These are phyloP conservation scores for Myopa testacea DNA, from an alignment of 2,888 invertebrate genomes.

Conservation along the genomic window DNA sequence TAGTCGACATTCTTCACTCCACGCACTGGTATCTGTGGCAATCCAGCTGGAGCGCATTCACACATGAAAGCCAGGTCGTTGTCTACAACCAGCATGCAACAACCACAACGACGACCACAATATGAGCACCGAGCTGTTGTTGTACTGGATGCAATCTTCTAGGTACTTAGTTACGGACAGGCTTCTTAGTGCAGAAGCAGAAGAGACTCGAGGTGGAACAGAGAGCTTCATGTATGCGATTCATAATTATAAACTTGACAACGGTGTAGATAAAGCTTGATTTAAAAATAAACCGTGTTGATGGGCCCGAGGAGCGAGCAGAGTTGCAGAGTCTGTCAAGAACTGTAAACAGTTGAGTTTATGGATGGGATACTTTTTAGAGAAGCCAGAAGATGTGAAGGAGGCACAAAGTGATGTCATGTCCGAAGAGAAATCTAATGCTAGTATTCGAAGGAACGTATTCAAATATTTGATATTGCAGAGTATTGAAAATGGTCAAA, in stretches of 20 bases:
- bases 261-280: conserved; percentile 12
- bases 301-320: neutral
- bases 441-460: neutral
- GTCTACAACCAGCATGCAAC: neutral
- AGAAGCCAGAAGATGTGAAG: neutral
- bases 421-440: neutral
- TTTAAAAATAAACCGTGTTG: conserved; percentile 23
- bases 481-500: too few relatives aligned
- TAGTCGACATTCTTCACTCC: conserved; percentile 11
- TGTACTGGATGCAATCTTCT: neutral
- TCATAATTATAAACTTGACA: conserved; percentile 29
- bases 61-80: neutral
- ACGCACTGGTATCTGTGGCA: conserved; percentile 19
- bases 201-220: neutral
- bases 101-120: neutral
- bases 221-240: neutral
- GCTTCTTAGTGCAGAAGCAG: neutral
- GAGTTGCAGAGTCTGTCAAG: neutral
- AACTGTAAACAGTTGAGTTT: conserved; percentile 12
- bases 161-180: neutral
- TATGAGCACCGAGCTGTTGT: neutral
- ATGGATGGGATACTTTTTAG: conserved; percentile 9
- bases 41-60: neutral
- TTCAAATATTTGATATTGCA: neutral
- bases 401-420: conserved; percentile 25